These are phyloP conservation scores for Galerucella calmariensis DNA, from an alignment of 2,888 invertebrate genomes.

Conservation along the genomic window DNA sequence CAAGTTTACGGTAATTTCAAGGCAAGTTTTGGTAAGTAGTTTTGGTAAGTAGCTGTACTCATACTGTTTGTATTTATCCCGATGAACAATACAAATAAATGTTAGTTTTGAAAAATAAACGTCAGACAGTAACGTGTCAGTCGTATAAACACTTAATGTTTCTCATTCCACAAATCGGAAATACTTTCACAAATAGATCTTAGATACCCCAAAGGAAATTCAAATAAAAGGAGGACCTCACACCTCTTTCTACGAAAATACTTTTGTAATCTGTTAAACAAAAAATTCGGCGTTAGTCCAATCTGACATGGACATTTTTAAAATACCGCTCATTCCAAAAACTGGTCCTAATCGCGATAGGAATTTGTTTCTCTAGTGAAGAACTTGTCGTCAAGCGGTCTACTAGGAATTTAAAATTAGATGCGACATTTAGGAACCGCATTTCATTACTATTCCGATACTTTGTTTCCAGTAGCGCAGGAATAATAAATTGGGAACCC, in stretches of 20 bases:
- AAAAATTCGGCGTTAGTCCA: constrained; percentile 3
- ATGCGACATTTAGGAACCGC: constrained; percentile 18
- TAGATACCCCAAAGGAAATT: too few species aligned
- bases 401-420: constrained; percentile 31
- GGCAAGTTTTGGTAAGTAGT: too few species aligned
- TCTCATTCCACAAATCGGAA: too few species aligned
- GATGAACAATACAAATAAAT: too few species aligned
- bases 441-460: constrained; percentile 10
- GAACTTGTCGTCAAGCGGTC: constrained; percentile 34
- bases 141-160: too few species aligned
- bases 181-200: too few species aligned
- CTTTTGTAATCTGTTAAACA: constrained; percentile 11
- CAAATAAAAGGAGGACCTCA: not conserved
- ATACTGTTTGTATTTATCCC: too few species aligned
- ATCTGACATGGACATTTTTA: constrained; percentile 5
- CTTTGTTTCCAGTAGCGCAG: not conserved
- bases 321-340: constrained; percentile 17
- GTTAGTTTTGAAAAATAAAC: too few species aligned
- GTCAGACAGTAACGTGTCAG: too few species aligned
- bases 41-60: too few species aligned
- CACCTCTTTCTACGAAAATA: constrained; percentile 5
- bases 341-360: constrained; percentile 28
- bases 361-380: constrained; percentile 29
- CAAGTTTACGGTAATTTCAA: too few species aligned
- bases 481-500: not conserved